Evolutionary conservation across 2,888 invertebrate genomes (phyloP), one percentile per base, ranked within the genome.

Genomic region (Perdita meconis): DNA sequence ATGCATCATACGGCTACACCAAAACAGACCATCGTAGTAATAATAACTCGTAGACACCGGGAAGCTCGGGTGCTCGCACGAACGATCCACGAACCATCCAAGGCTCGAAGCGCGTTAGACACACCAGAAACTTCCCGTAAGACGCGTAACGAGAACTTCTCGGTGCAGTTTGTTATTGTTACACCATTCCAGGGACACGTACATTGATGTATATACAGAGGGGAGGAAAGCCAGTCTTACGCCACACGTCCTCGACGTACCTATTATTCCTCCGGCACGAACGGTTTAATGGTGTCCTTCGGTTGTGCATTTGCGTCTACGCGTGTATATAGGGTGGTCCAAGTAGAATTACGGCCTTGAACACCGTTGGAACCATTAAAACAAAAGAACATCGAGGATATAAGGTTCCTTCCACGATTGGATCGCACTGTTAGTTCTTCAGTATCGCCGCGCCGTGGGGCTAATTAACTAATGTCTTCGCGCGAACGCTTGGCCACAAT

Each of bases 271-370:
- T 57, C 24, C 16, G 22, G 34, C 38, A 65, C 40, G 70, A 70
- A 72, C 77, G 70, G 67, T 83, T 81, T 84, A 83, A 83, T 78
- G 79, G 72, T 78, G 81, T 81, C 77, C 70, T 72, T 78, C 64
- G 72, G 72, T 69, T 61, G 64, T 40, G 63, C 61, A 56, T 57
- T 68, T 78, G 36, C 55, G 77, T 75, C 64, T 69, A 53, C 30
- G n/a, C 40, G 8, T 13, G 19, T 50, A 55, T 53, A 50, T 6
- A n/a, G n/a, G n/a, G n/a, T n/a, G n/a, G n/a, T n/a, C n/a, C n/a
- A n/a, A n/a, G n/a, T n/a, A n/a, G n/a, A n/a, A n/a, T n/a, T n/a
- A n/a, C n/a, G n/a, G n/a, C n/a, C n/a, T n/a, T n/a, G n/a, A n/a
- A n/a, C n/a, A n/a, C n/a, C n/a, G n/a, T n/a, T n/a, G n/a, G n/a